A percentile compares a stretch with the other conserved stretches of the same genome.
Conservation (phyloP, 1,140 invertebrate species). For the Drosophila ogumai region DNA sequence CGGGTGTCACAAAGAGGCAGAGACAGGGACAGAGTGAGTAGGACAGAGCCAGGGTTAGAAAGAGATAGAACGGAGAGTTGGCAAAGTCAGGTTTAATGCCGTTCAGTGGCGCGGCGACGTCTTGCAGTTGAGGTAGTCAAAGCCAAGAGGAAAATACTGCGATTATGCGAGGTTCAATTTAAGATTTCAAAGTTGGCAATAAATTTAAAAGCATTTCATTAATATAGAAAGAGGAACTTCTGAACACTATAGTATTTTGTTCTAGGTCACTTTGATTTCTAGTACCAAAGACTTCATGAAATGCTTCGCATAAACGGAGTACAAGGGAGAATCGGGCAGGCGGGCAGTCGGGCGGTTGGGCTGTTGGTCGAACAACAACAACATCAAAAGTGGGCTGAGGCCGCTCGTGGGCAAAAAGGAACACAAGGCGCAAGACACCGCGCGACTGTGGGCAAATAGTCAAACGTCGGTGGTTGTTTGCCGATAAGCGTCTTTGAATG, state of each 20-base stretch:
- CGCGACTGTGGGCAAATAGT: constrained; percentile 47
- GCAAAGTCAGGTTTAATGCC: constrained; percentile 82
- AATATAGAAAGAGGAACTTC: no score
- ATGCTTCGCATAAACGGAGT: not conserved
- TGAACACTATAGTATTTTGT: no score
- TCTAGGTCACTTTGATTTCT: not conserved
- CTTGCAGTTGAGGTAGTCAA: constrained; percentile 77
- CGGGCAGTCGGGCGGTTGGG: not conserved
- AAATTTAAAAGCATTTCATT: not conserved
- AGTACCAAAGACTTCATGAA: not conserved
- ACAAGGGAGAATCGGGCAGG: not conserved
- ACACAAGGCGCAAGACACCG: constrained; percentile 21
- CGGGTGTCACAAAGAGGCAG: constrained; percentile 15
- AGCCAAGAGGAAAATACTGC: constrained; percentile 12
- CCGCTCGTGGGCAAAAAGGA: constrained; percentile 64
- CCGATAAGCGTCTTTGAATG: constrained; percentile 55
- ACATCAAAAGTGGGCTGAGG: constrained; percentile 58
- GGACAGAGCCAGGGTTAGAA: constrained; percentile 4
- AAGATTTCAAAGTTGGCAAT: not conserved
- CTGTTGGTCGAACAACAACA: not conserved
- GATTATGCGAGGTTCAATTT: not conserved
- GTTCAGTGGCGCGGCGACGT: constrained; percentile 67
- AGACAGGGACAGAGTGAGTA: constrained; percentile 11
- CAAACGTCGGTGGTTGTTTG: constrained; percentile 46
- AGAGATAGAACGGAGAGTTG: constrained; percentile 7